Conservation (phyloP, 2,113 vertebrate genomes). For the Myiagra hebetior region DNA sequence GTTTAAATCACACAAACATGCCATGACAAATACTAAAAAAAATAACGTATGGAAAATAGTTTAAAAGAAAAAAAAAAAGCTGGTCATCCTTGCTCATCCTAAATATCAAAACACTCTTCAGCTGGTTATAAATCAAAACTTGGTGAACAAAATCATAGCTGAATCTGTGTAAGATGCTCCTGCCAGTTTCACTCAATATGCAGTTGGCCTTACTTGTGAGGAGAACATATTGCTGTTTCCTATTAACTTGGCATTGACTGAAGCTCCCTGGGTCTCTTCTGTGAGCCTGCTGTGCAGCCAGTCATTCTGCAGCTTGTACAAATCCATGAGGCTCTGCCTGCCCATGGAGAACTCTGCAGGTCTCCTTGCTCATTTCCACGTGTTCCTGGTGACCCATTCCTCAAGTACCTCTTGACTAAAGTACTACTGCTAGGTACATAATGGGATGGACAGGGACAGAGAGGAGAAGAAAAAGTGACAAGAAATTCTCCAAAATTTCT, state of each 20-base stretch:
- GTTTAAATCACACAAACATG: background rate
- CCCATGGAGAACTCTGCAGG: rapidly evolving
- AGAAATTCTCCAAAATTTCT: background rate
- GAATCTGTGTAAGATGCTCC: background rate
- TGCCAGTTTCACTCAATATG: background rate
- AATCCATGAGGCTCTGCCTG: background rate
- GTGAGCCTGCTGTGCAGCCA: background rate
- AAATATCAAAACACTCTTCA: background rate
- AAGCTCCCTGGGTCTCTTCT: background rate
- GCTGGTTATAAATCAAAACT: background rate
- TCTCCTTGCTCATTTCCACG: background rate
- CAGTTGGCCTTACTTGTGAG: background rate
- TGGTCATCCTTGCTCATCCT: background rate
- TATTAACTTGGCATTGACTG: background rate
- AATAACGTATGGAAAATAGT: background rate
- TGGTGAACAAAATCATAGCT: background rate
- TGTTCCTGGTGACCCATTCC: background rate
- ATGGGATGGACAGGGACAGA: background rate
- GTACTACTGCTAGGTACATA: background rate
- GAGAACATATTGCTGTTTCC: background rate
- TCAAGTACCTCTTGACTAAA: background rate
- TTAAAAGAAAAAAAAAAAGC: background rate
- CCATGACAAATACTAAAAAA: background rate
- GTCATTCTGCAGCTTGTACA: background rate
- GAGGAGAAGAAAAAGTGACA: background rate